Conservation (phyloP, 2,113 vertebrate species). For the Brachyistius frenatus region DNA sequence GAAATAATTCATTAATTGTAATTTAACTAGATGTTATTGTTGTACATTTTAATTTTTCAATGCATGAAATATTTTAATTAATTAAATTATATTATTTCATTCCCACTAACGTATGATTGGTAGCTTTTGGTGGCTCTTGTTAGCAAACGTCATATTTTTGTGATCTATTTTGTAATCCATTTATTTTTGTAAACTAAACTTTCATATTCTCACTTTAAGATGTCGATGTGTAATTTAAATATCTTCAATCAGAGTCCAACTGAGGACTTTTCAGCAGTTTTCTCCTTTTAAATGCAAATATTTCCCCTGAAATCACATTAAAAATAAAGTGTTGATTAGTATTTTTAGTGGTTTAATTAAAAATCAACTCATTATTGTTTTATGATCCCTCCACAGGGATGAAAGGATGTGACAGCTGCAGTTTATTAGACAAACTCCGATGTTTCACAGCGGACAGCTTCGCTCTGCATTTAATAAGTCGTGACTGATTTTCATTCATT, state of each 20-base stretch:
- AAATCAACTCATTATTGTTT: constrained; percentile 9
- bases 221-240: neutral
- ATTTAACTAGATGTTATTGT: neutral
- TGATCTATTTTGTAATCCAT: neutral
- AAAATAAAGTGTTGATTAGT: neutral
- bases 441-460: constrained; percentile 6
- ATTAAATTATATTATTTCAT: neutral
- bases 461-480: constrained; percentile 9
- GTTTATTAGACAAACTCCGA: constrained; percentile 28
- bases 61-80: neutral
- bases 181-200: neutral
- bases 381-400: neutral
- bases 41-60: neutral
- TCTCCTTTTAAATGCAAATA: neutral
- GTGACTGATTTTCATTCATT: constrained; percentile 13
- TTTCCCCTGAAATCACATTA: neutral
- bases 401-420: neutral
- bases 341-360: neutral
- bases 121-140: neutral
- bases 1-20: neutral
- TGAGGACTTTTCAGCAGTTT: neutral
- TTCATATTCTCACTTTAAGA: neutral
- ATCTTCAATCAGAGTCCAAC: neutral
- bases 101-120: too few species aligned
- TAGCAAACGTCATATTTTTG: neutral